Evolutionary conservation across 2,888 invertebrate species (phyloP), one percentile per base, ranked within the genome.

Genomic region (Amblyteles armatorius): DNA sequence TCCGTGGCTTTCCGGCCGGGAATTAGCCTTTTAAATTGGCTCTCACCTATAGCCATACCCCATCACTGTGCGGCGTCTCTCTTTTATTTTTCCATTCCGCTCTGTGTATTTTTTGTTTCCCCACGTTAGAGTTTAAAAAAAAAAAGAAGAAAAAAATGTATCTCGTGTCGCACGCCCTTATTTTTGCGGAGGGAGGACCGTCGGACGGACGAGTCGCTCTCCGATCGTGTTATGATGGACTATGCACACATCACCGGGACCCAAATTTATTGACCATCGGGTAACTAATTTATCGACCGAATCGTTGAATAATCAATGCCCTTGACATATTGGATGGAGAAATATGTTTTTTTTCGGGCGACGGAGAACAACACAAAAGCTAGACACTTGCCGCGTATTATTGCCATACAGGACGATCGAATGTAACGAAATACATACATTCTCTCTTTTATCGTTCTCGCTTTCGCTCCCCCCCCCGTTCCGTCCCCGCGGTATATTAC

Each of bases 1-100:
- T 71, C 79, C 90, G 88, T 84, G 88, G 89, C 89, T 87, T 90
- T 89, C 88, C 89, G 90, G 87, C 89, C 87, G 90, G 87, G 91
- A 93, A 93, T 93, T 93, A 93, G 92, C 92, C 93, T 93, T 93
- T 93, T 93, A 93, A 93, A 93, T 93, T 93, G 93, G 88, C 90
- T 92, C 91, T 90, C 89, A 90, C 91, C 90, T 89, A 91, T 88
- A 87, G 69, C 52, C 74, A 29, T 63, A 77, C 22, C 26, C 57
- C 36, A 36, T 13, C 13, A n/a, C 77, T 22, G 65, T 52, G 33
- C 52, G 4, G 2, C 19, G n/a, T 40, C 13, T 55, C 52, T 77
- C 40, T 67, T 77, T 77, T 68, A 68, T 22, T 68, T 48, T 67
- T 84, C 74, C 77, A 84, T 84, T 81, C 71, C 71, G 55, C 60